Evolutionary conservation across 2,888 invertebrate genomes (phyloP).

Genomic region (Gastrophysa polygoni): DNA sequence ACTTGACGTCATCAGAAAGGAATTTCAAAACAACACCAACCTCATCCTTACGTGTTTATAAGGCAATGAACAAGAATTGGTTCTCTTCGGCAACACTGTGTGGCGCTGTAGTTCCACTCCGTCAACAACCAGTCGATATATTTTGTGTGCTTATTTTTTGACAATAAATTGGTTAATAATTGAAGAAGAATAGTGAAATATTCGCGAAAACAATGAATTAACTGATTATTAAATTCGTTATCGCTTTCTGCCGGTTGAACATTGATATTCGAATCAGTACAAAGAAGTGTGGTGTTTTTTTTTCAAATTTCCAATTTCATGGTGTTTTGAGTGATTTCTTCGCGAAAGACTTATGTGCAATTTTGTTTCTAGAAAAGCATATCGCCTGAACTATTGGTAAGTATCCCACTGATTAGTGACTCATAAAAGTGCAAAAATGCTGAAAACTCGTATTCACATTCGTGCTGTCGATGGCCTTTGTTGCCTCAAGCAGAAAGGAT

Average conservation of each 20-base stretch:
- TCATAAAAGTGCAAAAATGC: neutral
- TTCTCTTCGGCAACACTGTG: no score
- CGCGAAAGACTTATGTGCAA: neutral
- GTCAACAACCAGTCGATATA: conserved; percentile 53
- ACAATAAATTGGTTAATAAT: conserved; percentile 56
- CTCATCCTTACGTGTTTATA: no score
- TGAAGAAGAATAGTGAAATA: conserved; percentile 23
- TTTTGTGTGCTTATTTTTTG: conserved; percentile 43
- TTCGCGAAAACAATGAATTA: neutral
- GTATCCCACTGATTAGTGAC: neutral
- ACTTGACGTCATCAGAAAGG: no score
- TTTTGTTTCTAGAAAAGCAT: neutral
- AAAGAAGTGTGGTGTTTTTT: neutral
- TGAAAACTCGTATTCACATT: conserved; percentile 1
- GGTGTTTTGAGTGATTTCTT: neutral
- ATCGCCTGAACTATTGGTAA: neutral
- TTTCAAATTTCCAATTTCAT: neutral
- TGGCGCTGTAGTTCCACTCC: no score
- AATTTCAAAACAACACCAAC: no score
- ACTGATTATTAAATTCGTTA: neutral
- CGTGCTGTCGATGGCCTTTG: conserved; percentile 23
- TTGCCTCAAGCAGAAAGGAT: conserved; percentile 5
- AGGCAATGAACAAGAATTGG: no score
- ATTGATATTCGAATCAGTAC: neutral
- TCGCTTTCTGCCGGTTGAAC: neutral